Evolutionary conservation across 2,113 vertebrate genomes (phyloP).

Genomic region (Grus americana): DNA sequence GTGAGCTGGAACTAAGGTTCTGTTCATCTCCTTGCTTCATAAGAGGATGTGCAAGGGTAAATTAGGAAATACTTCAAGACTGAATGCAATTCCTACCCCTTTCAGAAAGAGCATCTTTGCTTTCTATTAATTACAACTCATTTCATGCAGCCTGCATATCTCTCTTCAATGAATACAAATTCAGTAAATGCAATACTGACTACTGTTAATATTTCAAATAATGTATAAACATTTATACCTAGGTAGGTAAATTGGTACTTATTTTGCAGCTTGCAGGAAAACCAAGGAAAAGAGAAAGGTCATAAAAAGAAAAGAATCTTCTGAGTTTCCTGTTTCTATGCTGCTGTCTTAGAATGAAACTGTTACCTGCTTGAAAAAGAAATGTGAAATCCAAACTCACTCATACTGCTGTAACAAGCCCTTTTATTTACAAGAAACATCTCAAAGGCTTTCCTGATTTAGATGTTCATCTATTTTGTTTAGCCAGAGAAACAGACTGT

Average conservation of each 20-base stretch:
- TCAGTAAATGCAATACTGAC: neutral
- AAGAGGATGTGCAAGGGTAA: neutral
- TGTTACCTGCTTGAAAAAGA: neutral
- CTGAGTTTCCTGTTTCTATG: neutral
- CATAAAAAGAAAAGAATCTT: neutral
- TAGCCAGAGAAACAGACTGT: neutral
- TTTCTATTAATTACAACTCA: neutral
- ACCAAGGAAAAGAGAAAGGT: neutral
- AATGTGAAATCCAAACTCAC: neutral
- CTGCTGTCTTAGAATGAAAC: neutral
- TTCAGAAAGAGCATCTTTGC: neutral
- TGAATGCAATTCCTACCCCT: neutral
- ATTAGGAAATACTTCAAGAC: neutral
- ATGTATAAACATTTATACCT: neutral
- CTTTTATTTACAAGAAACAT: neutral
- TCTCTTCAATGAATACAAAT: neutral
- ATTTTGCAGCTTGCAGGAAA: neutral
- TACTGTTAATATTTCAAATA: neutral
- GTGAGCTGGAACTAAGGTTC: neutral
- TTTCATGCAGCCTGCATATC: neutral
- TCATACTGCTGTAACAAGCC: neutral
- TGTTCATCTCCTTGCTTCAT: neutral
- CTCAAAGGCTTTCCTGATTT: neutral
- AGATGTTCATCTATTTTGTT: accelerated
- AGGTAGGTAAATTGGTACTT: neutral